Conservation (phyloP, 1,140 invertebrate species). For the Plectrocnemia conspersa region DNA sequence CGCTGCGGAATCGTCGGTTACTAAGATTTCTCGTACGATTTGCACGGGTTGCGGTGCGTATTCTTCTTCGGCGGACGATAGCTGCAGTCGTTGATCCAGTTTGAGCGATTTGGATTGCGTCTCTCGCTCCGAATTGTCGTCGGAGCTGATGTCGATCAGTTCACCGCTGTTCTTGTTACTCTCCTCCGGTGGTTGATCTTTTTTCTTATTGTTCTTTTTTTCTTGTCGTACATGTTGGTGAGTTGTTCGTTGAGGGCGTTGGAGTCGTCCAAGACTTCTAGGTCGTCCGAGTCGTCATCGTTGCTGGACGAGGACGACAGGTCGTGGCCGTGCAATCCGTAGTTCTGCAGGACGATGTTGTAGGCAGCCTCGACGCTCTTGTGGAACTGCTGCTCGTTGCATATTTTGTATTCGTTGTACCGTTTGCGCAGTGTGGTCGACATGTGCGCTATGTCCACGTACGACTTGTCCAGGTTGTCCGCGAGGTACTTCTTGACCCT, state of each 20-base stretch:
- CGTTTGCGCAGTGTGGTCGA: constrained; percentile 64
- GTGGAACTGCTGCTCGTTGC: constrained; percentile 63
- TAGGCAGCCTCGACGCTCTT: constrained; percentile 58
- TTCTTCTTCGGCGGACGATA: background rate
- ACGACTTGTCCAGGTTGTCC: constrained; percentile 66
- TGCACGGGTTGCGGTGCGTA: background rate
- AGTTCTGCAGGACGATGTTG: constrained; percentile 54
- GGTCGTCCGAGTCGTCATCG: constrained; percentile 51
- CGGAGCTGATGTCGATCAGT: constrained; percentile 56
- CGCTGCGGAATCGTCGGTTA: constrained; percentile 36
- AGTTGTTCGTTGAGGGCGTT: constrained; percentile 48
- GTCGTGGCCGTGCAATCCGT: constrained; percentile 53
- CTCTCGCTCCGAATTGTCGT: constrained; percentile 48
- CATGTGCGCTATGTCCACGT: constrained; percentile 69
- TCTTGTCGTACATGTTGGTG: constrained; percentile 50
- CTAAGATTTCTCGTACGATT: too few species aligned
- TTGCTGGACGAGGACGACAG: constrained; percentile 51
- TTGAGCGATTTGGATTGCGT: constrained; percentile 45
- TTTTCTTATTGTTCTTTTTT: constrained; percentile 41
- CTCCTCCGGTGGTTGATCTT: constrained; percentile 35
- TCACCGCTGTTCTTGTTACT: constrained; percentile 49
- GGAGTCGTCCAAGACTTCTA: constrained; percentile 52
- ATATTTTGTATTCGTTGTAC: constrained; percentile 66
- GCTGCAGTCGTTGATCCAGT: background rate
- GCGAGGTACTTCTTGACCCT: constrained; percentile 62